These are phyloP conservation scores for Oscarella lobularis DNA, from an alignment of 37 sponge, comb jelly and placozoan species.

Conservation along the genomic window DNA sequence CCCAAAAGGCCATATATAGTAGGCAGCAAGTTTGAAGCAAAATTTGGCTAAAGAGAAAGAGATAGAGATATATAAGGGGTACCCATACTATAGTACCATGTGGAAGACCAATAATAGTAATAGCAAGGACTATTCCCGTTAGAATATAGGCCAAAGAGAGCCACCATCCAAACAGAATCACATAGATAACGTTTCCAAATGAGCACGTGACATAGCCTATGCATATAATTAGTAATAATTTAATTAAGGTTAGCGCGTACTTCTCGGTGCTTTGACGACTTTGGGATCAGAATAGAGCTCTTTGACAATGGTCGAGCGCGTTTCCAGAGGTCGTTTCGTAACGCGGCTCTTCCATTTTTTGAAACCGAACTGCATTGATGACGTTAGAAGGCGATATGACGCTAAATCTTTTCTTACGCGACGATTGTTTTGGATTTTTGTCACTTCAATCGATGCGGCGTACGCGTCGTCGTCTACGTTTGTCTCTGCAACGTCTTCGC, in stretches of 20 bases:
- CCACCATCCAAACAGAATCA: constrained; percentile 24
- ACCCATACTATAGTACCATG: constrained; percentile 4
- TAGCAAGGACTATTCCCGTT: background rate
- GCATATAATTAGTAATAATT: background rate
- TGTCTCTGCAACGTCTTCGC: too few relatives aligned
- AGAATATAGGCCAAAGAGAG: constrained; percentile 5
- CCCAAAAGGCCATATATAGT: constrained; percentile 20
- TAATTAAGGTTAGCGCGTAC: background rate
- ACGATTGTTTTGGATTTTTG: too few relatives aligned
- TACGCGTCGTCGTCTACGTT: too few relatives aligned
- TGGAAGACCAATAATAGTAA: constrained; percentile 13
- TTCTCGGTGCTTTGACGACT: background rate
- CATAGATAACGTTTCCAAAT: constrained; percentile 12
- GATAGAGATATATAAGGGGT: too few relatives aligned
- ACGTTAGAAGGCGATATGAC: too few relatives aligned
- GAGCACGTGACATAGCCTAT: background rate
- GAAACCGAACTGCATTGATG: constrained; percentile 13
- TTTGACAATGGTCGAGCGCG: constrained; percentile 8
- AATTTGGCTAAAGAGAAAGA: background rate
- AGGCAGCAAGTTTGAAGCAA: constrained; percentile 5
- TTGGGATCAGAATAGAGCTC: constrained; percentile 8
- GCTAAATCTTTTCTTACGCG: too few relatives aligned
- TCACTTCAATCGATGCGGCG: too few relatives aligned
- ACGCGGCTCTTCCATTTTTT: constrained; percentile 19
- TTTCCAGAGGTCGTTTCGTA: constrained; percentile 8